Base-by-base conservation (phyloP, 2,888 invertebrate species). In the Sceliomorpha sp. region DNA sequence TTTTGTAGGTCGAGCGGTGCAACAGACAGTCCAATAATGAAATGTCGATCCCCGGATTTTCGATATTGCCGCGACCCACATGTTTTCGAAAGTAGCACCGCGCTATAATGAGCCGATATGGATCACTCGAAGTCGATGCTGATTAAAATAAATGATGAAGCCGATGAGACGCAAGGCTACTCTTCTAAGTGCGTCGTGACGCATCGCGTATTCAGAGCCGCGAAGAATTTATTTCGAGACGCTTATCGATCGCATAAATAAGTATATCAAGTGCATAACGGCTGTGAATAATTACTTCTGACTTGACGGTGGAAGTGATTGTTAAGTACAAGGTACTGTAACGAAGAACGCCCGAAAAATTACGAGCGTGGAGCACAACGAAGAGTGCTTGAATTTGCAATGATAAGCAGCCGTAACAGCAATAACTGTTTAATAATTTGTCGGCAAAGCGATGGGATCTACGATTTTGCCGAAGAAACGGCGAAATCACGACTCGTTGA, bases 231-330 rank as follows among this genome's bases (percentile, higher is more conserved):
- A 62, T 62, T 62, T 56, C 62, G 45, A 56, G 50, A 27, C 45
- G 60, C 68, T 68, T 68, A 60, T 62, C 56, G 68, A 68, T 62
- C 60, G 50, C 51, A 56, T 53, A 62, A 68, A 68, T 68, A 60
- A 68, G 60, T 60, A 60, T 60, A 68, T 68, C 67, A 68, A 60
- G 60, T 55, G 50, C 45, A 58, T 66, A 66, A 66, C 58, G 51
- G 64, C 66, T 17, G 50, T 51, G 58, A 58, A 66, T 66, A 66
- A 66, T 66, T 53, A 66, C 50, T 45, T 29, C 26, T 51, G 51
- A 66, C 58, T 58, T 53, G 66, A 51, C 58, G 51, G 51, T 24
- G 29, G 36, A 34, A 13, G 39, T 59, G 53, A 66, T 66, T 66
- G 66, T 66, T 64, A 50, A 58, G 37, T 50, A 42, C 55, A 14